Base-by-base conservation (phyloP, 2,888 invertebrate species). In the Platycheirus albimanus region DNA sequence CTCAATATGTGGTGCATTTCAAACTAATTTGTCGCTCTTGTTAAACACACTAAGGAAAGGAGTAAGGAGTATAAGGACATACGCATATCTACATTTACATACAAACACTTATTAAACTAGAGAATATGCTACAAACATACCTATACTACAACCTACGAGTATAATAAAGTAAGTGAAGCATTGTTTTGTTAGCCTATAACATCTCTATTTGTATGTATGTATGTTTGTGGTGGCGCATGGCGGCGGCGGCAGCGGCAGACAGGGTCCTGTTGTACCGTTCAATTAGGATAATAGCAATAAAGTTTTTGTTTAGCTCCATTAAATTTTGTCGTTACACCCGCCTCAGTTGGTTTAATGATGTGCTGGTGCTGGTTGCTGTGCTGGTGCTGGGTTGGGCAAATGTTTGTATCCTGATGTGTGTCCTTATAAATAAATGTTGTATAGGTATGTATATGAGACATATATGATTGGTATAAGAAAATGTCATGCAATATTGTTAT, bases 231-330 rank as follows among this genome's bases (percentile, higher is more conserved):
- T n/a, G n/a, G n/a, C n/a, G n/a, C n/a, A 24, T n/a, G n/a, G 11
- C 8, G 6, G 36, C 19, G 8, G 13, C 20, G 24, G 69, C 63
- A 69, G 72, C 49, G 63, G 56, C 51, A 54, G 61, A 41, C 51
- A 58, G 47, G 49, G 66, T 56, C 64, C 78, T 77, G 81, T 77
- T 77, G 81, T 77, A 78, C 56, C 69, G 83, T 83, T 83, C 83
- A 83, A 83, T 83, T 83, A 83, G 83, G 78, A 83, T 83, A 83
- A 83, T 78, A 83, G 83, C 78, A 83, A 83, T 83, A 83, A 83
- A 78, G 78, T 83, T 83, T 83, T 72, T 83, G 83, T 64, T 83
- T 78, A 74, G 78, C 63, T 83, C 83, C 83, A 78, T 83, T 78
- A 83, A 83, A 83, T 67, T 71, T 74, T 78, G 69, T 77, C 78